Evolutionary conservation across 1,140 invertebrate species (phyloP), one percentile per base, ranked within the genome.

Genomic region (Drosophila kepulauana): DNA sequence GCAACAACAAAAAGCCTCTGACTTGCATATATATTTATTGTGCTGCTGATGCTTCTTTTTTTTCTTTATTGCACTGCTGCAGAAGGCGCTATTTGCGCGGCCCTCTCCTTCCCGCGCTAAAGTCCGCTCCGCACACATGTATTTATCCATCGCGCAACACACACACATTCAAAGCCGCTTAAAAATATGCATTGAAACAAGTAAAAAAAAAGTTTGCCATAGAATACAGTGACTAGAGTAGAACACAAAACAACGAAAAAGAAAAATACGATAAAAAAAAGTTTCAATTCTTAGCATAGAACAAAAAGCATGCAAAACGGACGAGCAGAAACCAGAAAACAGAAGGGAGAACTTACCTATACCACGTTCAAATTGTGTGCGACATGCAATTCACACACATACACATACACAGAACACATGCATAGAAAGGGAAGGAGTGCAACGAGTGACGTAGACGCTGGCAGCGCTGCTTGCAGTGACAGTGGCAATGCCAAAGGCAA

Each of bases 401-500:
- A 74, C 49, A 45, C 48, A 48, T 13, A 59, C 43, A 66, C 46
- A 65, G 28, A 49, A 49, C 16, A 28, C 33, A 65, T 79, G 63
- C 63, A 77, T 77, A 52, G 63, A 43, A 35, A 25, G 38, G 33
- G 65, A 51, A 58, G 45, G 28, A 4, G 33, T 25, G 35, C 10
- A 20, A 3, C 15, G 35, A 46, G 20, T 5, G 16, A 54, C 16
- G 15, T 10, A 16, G 10, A 59, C 59, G 76, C 20, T 38, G 69
- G 49, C 82, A 70, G 82, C 72, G 76, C 79, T 79, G 76, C 84
- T 72, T 80, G 78, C 84, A 88, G 71, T 89, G 86, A 84, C 85
- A 89, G 85, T 89, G 85, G 85, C 85, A 89, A 89, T 89, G 85
- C 85, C 85, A 88, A 88, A 89, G 75, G 81, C 86, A 85, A 88